Base-by-base conservation (phyloP, 2,113 vertebrate genomes). In the Melanotaenia duboulayi region DNA sequence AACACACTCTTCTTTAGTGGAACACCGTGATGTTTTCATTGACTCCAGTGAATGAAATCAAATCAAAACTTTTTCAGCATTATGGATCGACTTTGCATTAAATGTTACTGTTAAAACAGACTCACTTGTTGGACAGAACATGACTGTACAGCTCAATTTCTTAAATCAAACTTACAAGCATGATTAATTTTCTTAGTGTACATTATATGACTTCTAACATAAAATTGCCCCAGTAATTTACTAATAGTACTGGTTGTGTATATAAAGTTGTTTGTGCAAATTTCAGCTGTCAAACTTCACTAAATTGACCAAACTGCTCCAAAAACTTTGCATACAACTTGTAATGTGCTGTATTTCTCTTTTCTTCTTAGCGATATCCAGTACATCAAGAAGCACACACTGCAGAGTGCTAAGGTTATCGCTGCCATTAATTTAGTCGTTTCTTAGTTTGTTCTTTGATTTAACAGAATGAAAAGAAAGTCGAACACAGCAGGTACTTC, bases 401-500 rank as follows among this genome's bases (percentile, higher is more conserved):
- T 57, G 40, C 14, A 50, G 69, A 65, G 2, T 7, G 54, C 17
- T n/a, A 4, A 69, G 8, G 22, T 37, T 44, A 44, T 55, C 11
- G 7, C 20, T 23, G 4, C 19, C 11, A n/a, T n/a, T 54, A 28
- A 50, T 22, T 65, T 28, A 24, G n/a, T 0, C 12, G 12, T 63
- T 62, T 37, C 51, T 59, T 25, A 11, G 7, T 70, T 67, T 60
- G 10, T 24, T 16, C 13, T 64, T 66, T 77, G n/a, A 62, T 60
- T 42, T 14, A 24, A 62, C 51, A 58, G 46, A 57, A 46, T 62
- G 16, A 52, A 75, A 62, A 8, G 13, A 49, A 52, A 80, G 48
- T 28, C 32, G 51, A 63, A 65, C 50, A 54, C 50, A 74, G 52
- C 20, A 17, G 0, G 20, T 10, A 22, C 35, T 62, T 23, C 58